Evolutionary conservation across 2,888 invertebrate species (phyloP).

Genomic region (Cistogaster globosa): DNA sequence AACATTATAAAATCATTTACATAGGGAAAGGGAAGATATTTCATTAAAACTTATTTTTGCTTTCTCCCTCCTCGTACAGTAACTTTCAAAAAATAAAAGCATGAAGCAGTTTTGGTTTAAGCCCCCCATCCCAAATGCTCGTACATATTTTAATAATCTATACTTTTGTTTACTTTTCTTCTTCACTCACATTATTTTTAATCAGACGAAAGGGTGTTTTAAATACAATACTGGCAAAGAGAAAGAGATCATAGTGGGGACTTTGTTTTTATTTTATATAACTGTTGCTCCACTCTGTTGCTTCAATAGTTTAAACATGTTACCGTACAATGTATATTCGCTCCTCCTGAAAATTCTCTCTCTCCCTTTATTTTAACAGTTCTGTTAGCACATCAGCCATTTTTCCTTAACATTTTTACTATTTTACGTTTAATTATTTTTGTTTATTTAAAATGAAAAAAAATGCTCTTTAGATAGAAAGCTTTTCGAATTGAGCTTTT

Average conservation of each 20-base stretch:
- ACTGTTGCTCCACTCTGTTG: constrained; percentile 70
- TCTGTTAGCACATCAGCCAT: neutral
- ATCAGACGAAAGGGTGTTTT: too few species aligned
- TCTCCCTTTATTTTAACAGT: constrained; percentile 1
- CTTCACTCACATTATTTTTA: neutral
- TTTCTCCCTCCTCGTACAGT: constrained; percentile 12
- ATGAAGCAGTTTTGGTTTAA: constrained; percentile 37
- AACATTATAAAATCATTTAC: neutral
- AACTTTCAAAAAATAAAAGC: neutral
- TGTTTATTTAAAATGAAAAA: neutral
- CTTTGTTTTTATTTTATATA: constrained; percentile 19
- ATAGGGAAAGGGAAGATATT: neutral
- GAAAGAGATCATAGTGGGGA: neutral
- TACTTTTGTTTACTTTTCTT: neutral
- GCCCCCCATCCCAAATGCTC: neutral
- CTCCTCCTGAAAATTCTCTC: neutral
- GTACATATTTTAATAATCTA: neutral
- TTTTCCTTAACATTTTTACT: neutral
- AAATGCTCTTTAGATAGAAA: neutral
- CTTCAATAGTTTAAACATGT: constrained; percentile 18
- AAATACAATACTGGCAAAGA: neutral
- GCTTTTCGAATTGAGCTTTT: constrained; percentile 25
- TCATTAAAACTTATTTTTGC: neutral
- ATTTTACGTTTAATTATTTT: neutral
- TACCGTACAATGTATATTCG: neutral